Conservation (phyloP, 2,113 vertebrate genomes). For the Dolichotis patagonum region DNA sequence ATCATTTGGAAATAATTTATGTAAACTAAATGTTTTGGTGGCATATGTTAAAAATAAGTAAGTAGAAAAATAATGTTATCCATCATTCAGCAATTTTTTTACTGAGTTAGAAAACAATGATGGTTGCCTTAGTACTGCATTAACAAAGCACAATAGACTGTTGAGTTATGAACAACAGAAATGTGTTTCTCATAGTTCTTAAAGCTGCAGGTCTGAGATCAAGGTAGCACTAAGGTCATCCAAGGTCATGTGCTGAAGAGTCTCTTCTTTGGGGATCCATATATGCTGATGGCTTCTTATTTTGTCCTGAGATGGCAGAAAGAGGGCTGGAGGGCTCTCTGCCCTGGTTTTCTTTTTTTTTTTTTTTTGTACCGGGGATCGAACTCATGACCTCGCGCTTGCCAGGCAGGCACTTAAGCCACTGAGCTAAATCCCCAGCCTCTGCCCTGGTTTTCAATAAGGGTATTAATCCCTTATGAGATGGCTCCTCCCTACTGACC, state of each 20-base stretch:
- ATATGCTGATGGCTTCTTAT: neutral
- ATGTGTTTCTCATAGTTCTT: neutral
- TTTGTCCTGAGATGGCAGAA: neutral
- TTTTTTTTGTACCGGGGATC: too few species aligned
- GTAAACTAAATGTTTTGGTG: constrained; percentile 76
- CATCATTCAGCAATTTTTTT: neutral
- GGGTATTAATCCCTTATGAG: neutral
- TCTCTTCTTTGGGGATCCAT: neutral
- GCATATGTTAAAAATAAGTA: constrained; percentile 78
- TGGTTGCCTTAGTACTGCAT: neutral
- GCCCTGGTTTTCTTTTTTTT: too few species aligned
- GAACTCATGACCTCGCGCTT: too few species aligned
- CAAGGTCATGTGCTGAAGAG: neutral
- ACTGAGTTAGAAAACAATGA: constrained; percentile 1
- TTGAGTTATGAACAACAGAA: neutral
- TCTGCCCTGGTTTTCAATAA: neutral
- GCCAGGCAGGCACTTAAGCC: too few species aligned
- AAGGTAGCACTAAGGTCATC: neutral
- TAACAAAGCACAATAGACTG: neutral
- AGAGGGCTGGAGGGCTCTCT: neutral
- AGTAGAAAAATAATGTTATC: constrained; percentile 80
- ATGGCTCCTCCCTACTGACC: neutral
- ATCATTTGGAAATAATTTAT: constrained; percentile 74
- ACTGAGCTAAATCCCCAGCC: too few species aligned
- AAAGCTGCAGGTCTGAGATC: neutral